These are phyloP conservation scores for Nibea albiflora DNA, from an alignment of 2,113 vertebrate genomes.

Conservation along the genomic window DNA sequence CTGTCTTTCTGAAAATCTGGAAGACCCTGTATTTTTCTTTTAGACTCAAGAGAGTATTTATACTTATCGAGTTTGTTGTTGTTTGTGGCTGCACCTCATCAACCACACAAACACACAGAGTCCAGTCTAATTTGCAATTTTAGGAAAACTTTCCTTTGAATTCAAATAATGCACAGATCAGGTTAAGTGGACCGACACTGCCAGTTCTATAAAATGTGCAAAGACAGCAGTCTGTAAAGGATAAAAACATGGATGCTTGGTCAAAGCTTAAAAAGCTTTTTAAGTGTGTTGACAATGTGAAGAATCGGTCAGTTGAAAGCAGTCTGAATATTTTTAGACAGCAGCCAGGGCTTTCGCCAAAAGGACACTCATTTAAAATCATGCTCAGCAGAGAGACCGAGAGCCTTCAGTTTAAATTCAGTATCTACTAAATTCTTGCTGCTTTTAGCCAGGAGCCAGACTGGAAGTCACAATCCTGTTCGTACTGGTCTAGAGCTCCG, in stretches of 20 bases:
- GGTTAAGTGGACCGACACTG: neutral
- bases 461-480: slow-evolving; percentile 7
- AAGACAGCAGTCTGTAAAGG: neutral
- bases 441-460: slow-evolving; percentile 19
- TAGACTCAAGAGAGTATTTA: neutral
- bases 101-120: neutral
- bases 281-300: slow-evolving; percentile 18
- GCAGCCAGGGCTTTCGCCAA: neutral
- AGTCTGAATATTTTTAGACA: slow-evolving; percentile 52
- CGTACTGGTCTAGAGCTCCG: neutral
- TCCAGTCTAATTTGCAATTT: neutral
- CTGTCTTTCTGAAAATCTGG: too few relatives aligned
- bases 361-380: slow-evolving; percentile 28
- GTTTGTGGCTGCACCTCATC: too few relatives aligned
- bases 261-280: slow-evolving; percentile 27
- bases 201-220: slow-evolving; percentile 29
- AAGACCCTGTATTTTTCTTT: neutral
- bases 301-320: slow-evolving; percentile 34
- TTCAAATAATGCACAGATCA: slow-evolving; percentile 4
- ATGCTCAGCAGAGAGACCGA: slow-evolving; percentile 10
- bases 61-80: neutral
- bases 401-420: slow-evolving; percentile 16
- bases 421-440: slow-evolving; percentile 50
- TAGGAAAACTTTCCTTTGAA: neutral
- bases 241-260: neutral